phyloP scores from a whole-genome alignment of 37 sponge, comb jelly and placozoan genomes.

The Beroe ovata region DNA sequence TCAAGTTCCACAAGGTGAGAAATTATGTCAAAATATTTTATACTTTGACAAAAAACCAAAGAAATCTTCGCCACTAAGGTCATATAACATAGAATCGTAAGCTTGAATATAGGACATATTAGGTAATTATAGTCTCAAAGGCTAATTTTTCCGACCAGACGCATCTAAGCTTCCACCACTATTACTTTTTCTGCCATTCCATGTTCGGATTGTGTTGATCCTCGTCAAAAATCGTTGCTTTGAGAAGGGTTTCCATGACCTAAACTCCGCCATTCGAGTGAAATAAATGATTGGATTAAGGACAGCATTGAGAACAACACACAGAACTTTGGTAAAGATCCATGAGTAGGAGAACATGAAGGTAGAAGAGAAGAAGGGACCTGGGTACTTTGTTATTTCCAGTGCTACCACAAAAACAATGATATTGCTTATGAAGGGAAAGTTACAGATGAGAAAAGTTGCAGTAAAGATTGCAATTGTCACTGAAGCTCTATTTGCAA shows the following conservation, averaged over 20 bases:
- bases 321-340: slow-evolving; percentile 48
- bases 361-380: slow-evolving; percentile 23
- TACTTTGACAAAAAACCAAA: no score
- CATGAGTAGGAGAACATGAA: slow-evolving; percentile 63
- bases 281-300: slow-evolving; percentile 37
- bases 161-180: no score
- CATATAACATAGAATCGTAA: no score
- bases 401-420: background rate
- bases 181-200: no score
- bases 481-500: slow-evolving; percentile 12
- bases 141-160: no score
- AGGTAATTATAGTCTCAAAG: no score
- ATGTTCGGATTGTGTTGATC: no score
- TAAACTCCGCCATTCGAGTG: slow-evolving; percentile 20
- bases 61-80: no score
- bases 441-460: slow-evolving; percentile 14
- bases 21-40: no score
- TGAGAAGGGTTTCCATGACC: background rate
- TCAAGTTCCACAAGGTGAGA: background rate
- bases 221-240: no score
- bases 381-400: background rate
- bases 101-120: no score
- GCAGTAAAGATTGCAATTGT: slow-evolving; percentile 65
- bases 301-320: slow-evolving; percentile 40
- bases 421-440: slow-evolving; percentile 31